Percentiles rank a stretch among this genome's conserved stretches.
phyloP scores from a whole-genome alignment of 2,888 invertebrate genomes.

The Griposia aprilina region DNA sequence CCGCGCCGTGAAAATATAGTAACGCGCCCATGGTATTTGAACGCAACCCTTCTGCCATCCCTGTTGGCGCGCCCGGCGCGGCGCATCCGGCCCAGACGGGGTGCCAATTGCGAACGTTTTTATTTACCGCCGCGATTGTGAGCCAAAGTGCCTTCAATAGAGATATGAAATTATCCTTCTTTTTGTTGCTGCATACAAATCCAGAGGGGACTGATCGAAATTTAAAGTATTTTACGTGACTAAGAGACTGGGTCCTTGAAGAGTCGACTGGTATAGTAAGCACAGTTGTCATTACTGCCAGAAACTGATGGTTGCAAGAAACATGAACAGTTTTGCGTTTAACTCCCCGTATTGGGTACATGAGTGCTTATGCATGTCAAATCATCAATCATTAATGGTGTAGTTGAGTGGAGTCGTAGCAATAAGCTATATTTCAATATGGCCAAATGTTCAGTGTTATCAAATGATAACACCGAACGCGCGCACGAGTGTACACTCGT shows the following conservation, averaged over 20 bases:
- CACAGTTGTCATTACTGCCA: neutral
- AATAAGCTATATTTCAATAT: no score
- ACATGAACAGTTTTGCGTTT: neutral
- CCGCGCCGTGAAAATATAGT: no score
- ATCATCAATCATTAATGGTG: no score
- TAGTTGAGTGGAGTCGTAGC: no score
- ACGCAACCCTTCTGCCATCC: slow-evolving; percentile 25
- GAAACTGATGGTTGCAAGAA: neutral
- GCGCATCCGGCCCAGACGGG: slow-evolving; percentile 69
- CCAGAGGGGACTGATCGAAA: neutral
- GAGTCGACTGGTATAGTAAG: neutral
- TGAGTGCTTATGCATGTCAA: neutral
- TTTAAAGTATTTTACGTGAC: slow-evolving; percentile 6
- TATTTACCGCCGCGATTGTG: slow-evolving; percentile 64
- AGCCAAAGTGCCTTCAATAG: slow-evolving; percentile 67
- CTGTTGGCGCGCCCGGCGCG: slow-evolving; percentile 43
- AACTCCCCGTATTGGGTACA: neutral
- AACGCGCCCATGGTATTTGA: no score
- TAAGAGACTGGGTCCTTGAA: neutral
- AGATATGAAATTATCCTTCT: slow-evolving; percentile 65
- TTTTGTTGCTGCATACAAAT: slow-evolving; percentile 55
- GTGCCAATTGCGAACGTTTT: slow-evolving; percentile 70
- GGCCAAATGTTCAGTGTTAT: no score
- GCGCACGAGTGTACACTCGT: no score
- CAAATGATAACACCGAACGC: no score